Evolutionary conservation across 2,797 vertebrate species (phyloP).

Genomic region (Lithobates sylvaticus): DNA sequence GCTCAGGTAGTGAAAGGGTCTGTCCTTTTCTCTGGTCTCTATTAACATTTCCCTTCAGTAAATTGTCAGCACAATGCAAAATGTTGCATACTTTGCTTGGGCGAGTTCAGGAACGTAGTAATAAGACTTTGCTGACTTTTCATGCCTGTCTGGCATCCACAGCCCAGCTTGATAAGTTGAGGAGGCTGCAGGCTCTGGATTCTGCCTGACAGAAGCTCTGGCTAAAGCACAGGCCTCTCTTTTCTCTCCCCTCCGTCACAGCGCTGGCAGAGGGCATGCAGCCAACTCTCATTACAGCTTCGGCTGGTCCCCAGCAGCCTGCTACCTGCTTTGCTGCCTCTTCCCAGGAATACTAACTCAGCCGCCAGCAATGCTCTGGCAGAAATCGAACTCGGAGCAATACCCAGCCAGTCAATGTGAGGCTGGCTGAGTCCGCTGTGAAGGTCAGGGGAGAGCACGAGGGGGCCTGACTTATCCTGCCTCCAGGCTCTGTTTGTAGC

Average conservation of each 20-base stretch:
- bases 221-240: background rate
- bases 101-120: background rate
- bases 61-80: background rate
- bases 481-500: background rate
- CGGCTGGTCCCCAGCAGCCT: slow-evolving; percentile 12
- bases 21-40: background rate
- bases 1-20: background rate
- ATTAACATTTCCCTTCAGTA: slow-evolving; percentile 2
- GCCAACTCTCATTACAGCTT: slow-evolving; percentile 51
- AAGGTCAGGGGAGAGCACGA: slow-evolving; percentile 18
- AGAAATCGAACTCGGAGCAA: background rate
- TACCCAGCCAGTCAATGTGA: background rate
- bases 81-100: background rate
- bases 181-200: slow-evolving; percentile 36
- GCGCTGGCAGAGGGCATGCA: slow-evolving; percentile 27
- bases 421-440: slow-evolving; percentile 11
- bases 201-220: slow-evolving; percentile 36
- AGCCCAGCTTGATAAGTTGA: slow-evolving; percentile 40
- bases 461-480: slow-evolving; percentile 2
- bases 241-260: background rate
- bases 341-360: slow-evolving; percentile 35
- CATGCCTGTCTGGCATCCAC: slow-evolving; percentile 38
- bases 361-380: slow-evolving; percentile 13
- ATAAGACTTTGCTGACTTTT: slow-evolving; percentile 26
- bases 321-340: slow-evolving; percentile 47